Evolutionary conservation across 2,888 invertebrate species (phyloP).

Genomic region (Troglohyphantes excavatus): DNA sequence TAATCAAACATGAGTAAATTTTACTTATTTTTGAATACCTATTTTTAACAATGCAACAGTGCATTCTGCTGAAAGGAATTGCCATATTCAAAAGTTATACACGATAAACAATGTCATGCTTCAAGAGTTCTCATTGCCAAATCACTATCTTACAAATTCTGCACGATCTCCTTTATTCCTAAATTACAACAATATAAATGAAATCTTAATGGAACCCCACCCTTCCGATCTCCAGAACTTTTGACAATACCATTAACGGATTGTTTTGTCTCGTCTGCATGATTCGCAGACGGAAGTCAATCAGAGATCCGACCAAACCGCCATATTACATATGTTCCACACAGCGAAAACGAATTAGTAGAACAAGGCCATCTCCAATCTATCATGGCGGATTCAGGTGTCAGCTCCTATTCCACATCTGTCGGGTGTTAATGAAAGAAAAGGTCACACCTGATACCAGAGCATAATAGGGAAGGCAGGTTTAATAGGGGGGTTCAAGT

Average conservation of each 20-base stretch:
- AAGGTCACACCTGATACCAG: slow-evolving; percentile 65
- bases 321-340: slow-evolving; percentile 48
- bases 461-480: slow-evolving; percentile 63
- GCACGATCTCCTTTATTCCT: background rate
- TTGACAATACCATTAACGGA: background rate
- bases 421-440: slow-evolving; percentile 53
- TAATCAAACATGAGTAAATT: too few species aligned
- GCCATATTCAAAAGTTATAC: too few species aligned
- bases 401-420: slow-evolving; percentile 74
- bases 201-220: background rate
- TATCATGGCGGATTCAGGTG: slow-evolving; percentile 65
- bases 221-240: background rate
- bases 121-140: too few species aligned
- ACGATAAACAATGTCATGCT: too few species aligned
- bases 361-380: slow-evolving; percentile 51
- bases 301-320: slow-evolving; percentile 5
- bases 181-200: background rate
- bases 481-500: slow-evolving; percentile 60
- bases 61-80: too few species aligned
- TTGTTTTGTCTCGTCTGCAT: background rate
- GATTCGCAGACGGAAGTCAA: slow-evolving; percentile 24
- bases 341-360: slow-evolving; percentile 45
- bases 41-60: too few species aligned
- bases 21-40: too few species aligned
- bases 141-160: background rate